Conservation (phyloP, 1,140 invertebrate species). For the Drosophila littoralis region DNA sequence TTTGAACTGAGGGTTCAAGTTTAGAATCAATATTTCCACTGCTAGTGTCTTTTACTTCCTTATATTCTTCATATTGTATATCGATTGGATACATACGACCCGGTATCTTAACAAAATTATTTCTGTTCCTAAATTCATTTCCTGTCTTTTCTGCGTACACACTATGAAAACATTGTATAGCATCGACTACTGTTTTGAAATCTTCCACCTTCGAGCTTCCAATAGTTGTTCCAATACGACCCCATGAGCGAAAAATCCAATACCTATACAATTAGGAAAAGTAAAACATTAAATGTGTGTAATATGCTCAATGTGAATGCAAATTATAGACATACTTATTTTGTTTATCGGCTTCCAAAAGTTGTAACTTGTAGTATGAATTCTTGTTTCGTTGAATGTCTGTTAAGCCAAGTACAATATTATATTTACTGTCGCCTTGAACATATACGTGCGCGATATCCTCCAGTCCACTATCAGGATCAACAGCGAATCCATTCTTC, state of each 20-base stretch:
- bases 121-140: conserved; percentile 90
- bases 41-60: conserved; percentile 5
- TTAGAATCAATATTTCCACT: conserved; percentile 86
- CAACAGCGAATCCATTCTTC: conserved; percentile 94
- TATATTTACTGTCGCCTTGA: conserved; percentile 88
- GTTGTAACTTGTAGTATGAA: conserved; percentile 97
- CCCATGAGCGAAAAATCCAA: conserved; percentile 96
- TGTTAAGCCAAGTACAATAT: conserved; percentile 91
- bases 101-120: conserved; percentile 91
- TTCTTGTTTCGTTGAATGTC: conserved; percentile 95
- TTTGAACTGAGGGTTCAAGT: conserved; percentile 91
- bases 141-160: conserved; percentile 94
- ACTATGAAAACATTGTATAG: conserved; percentile 88
- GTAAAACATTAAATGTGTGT: not conserved
- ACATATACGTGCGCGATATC: conserved; percentile 93
- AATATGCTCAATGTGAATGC: not conserved
- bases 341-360: conserved; percentile 91
- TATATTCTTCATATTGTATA: conserved; percentile 91
- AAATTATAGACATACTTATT: conserved; percentile 85
- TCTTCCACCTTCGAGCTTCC: conserved; percentile 92
- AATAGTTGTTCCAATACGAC: conserved; percentile 96
- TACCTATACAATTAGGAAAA: conserved; percentile 85
- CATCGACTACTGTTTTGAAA: conserved; percentile 86
- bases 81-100: conserved; percentile 95
- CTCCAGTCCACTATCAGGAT: conserved; percentile 94